Base-by-base conservation (phyloP, 1,140 invertebrate species). In the Cyclargus thomasi region DNA sequence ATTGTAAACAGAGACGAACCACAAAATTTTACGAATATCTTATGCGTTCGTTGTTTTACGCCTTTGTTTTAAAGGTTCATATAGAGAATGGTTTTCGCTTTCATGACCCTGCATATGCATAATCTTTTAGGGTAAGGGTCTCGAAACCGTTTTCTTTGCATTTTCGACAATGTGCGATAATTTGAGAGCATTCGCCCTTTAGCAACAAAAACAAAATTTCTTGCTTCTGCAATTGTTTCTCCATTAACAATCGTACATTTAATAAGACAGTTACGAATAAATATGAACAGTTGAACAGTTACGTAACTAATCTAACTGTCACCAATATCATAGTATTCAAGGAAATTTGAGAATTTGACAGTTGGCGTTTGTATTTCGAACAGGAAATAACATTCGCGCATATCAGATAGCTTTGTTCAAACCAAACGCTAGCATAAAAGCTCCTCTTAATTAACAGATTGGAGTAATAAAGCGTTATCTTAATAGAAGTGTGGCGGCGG, bases 401-500 rank as follows among this genome's bases (percentile, higher is more conserved):
- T 18, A 59, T 11, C 55, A 20, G 18, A 59, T 20, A 59, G 55
- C 55, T 59, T 59, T 59, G 55, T 59, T 18, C 55, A 11, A 59
- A 55, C 16, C 53, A 18, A 55, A 55, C 53, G 53, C 16, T 18
- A 55, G 21, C 55, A 59, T 59, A 21, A 59, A 59, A 59, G 55
- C 55, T 20, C 10, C 55, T 59, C 55, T 20, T 59, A 59, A 59
- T 59, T 20, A 59, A 59, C 55, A 59, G 55, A 59, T 59, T 59
- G 55, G 20, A 59, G 55, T 59, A 59, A 59, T 59, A 59, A 55
- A 59, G 55, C 55, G 18, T 59, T 59, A 59, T 59, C 55, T 59
- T 59, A 59, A 59, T 59, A 59, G 18, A 59, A 59, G 55, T 59
- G 55, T 59, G 20, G 55, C 18, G 55, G 14, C 10, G 39, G 14